Evolutionary conservation across 1,140 invertebrate genomes (phyloP).

Genomic region (Nylanderia fulva): DNA sequence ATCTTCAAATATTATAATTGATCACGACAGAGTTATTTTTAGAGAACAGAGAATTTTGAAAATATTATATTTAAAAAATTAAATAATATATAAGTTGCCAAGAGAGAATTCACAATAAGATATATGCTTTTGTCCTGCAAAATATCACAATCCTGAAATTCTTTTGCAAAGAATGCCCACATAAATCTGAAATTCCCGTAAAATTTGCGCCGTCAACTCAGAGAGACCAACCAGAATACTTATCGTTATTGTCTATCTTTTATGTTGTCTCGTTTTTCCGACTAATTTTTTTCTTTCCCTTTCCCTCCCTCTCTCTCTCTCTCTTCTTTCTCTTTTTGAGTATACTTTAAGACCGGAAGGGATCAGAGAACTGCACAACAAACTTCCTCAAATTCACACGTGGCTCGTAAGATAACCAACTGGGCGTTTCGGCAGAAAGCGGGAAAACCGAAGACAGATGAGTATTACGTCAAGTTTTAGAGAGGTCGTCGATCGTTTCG

Average conservation of each 20-base stretch:
- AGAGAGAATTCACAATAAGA: background rate
- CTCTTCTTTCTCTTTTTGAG: conserved; percentile 8
- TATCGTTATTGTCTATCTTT: conserved; percentile 27
- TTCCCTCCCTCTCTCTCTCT: no score
- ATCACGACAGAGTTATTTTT: no score
- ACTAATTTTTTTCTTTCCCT: background rate
- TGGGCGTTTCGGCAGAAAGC: background rate
- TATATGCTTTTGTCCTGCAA: no score
- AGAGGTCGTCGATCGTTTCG: conserved; percentile 55
- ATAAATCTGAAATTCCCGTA: conserved; percentile 12
- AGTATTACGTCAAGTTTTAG: conserved; percentile 54
- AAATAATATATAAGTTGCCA: background rate
- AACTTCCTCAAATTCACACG: conserved; percentile 20
- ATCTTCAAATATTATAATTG: no score
- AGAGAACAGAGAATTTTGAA: background rate
- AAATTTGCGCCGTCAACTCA: conserved; percentile 8
- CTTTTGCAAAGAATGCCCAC: background rate
- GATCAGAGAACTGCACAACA: conserved; percentile 1
- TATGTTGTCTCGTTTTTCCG: conserved; percentile 12
- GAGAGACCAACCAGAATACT: background rate
- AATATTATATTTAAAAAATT: background rate
- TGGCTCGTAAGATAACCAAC: background rate
- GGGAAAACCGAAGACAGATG: conserved; percentile 1
- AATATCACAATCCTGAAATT: no score
- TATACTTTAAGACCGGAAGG: conserved; percentile 38